phyloP scores from a whole-genome alignment of 2,888 invertebrate genomes.

The Apodemia zela region DNA sequence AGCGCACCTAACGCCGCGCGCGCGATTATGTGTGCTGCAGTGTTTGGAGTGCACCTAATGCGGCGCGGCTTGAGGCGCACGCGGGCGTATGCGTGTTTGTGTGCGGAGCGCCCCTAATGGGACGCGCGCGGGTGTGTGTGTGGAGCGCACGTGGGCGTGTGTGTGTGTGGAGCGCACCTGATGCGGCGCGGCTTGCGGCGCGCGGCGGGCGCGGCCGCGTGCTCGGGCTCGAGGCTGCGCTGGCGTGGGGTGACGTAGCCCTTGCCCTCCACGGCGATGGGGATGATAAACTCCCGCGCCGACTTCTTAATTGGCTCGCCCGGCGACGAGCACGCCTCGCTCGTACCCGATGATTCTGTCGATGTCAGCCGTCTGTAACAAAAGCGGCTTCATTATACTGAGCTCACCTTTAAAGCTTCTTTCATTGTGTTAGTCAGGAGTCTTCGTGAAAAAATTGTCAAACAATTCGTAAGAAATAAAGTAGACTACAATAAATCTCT shows the following conservation, averaged over 20 bases:
- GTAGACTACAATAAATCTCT: too few relatives aligned
- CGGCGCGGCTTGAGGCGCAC: too few relatives aligned
- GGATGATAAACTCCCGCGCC: conserved; percentile 94
- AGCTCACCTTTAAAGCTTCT: too few relatives aligned
- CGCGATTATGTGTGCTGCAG: too few relatives aligned
- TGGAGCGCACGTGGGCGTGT: neutral
- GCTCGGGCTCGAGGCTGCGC: conserved; percentile 88
- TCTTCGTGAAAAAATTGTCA: too few relatives aligned
- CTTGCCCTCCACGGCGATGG: conserved; percentile 95
- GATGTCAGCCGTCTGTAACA: conserved; percentile 62
- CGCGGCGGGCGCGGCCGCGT: conserved; percentile 50
- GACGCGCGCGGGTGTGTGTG: too few relatives aligned
- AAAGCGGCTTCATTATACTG: neutral
- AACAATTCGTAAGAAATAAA: too few relatives aligned
- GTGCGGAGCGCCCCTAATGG: too few relatives aligned
- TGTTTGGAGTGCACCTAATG: too few relatives aligned
- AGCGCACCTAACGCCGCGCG: too few relatives aligned
- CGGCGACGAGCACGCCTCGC: conserved; percentile 65
- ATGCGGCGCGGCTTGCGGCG: conserved; percentile 81
- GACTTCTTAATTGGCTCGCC: conserved; percentile 90
- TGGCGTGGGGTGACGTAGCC: conserved; percentile 88
- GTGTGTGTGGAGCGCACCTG: conserved; percentile 65
- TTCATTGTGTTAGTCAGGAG: too few relatives aligned
- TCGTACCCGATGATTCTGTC: conserved; percentile 84
- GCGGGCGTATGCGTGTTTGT: too few relatives aligned